Evolutionary conservation across 2,113 vertebrate genomes (phyloP).

Genomic region (Gasterosteus nipponicus): DNA sequence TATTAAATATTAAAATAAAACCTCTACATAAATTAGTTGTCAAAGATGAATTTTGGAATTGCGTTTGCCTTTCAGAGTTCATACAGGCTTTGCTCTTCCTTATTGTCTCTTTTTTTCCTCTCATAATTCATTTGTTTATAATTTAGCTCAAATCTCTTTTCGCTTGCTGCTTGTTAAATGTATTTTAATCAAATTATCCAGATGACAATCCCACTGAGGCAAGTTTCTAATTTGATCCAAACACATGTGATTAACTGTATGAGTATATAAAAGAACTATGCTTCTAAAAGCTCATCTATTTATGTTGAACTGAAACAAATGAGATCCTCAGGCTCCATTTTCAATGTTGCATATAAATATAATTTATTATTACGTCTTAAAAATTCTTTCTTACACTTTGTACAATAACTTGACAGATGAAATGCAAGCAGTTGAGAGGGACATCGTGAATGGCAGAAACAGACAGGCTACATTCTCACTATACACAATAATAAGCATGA

Average conservation of each 20-base stretch:
- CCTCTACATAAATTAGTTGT: neutral
- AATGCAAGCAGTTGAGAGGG: slow-evolving; percentile 90
- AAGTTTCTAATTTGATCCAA: slow-evolving; percentile 90
- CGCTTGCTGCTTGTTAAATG: slow-evolving; percentile 43
- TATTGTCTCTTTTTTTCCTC: slow-evolving; percentile 12
- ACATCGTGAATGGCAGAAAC: slow-evolving; percentile 85
- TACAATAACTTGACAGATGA: slow-evolving; percentile 90
- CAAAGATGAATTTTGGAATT: neutral
- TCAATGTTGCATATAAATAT: slow-evolving; percentile 99
- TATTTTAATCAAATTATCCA: slow-evolving; percentile 49
- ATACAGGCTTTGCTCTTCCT: neutral
- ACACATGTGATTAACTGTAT: slow-evolving; percentile 71
- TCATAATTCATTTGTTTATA: slow-evolving; percentile 46
- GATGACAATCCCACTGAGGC: slow-evolving; percentile 81
- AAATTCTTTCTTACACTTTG: slow-evolving; percentile 99
- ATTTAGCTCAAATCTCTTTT: slow-evolving; percentile 46
- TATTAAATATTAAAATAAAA: slow-evolving; percentile 21
- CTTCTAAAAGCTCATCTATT: slow-evolving; percentile 5
- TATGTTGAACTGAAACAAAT: slow-evolving; percentile 13
- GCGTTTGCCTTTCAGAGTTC: neutral
- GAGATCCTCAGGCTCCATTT: slow-evolving; percentile 7
- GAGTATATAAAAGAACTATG: slow-evolving; percentile 66
- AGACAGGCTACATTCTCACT: slow-evolving; percentile 86
- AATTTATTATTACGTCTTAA: slow-evolving; percentile 99
- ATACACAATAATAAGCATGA: slow-evolving; percentile 81